Percentiles rank a stretch among this genome's conserved stretches.
Evolutionary conservation across 2,797 vertebrate species (phyloP).

Genomic region (Enteromius anoplus): DNA sequence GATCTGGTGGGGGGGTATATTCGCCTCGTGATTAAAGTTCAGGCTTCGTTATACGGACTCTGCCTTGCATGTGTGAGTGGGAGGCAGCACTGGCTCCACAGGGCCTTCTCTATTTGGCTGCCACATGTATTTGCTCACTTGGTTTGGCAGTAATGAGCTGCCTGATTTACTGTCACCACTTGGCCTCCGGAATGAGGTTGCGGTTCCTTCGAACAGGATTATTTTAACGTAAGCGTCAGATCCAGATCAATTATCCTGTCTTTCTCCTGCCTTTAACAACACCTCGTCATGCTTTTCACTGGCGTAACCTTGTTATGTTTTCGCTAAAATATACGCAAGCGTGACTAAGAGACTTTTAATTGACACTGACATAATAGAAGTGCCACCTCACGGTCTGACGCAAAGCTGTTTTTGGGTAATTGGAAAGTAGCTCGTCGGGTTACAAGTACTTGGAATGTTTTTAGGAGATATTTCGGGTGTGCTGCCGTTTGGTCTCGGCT

Average conservation of each 20-base stretch:
- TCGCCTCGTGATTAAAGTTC: constrained; percentile 75
- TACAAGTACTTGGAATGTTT: constrained; percentile 7
- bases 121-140: constrained; percentile 76
- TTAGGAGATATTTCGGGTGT: constrained; percentile 30
- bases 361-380: constrained; percentile 33
- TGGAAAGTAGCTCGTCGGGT: constrained; percentile 16
- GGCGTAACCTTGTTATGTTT: neutral
- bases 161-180: constrained; percentile 73
- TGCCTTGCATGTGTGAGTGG: constrained; percentile 62
- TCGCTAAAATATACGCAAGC: constrained; percentile 2
- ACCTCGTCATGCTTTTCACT: constrained; percentile 15
- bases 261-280: constrained; percentile 10
- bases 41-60: constrained; percentile 72
- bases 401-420: constrained; percentile 26
- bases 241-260: constrained; percentile 28
- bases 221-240: constrained; percentile 28
- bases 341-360: constrained; percentile 39
- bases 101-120: constrained; percentile 72
- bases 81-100: constrained; percentile 59
- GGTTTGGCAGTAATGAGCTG: constrained; percentile 77
- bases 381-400: constrained; percentile 13
- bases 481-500: constrained; percentile 62
- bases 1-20: constrained; percentile 63
- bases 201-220: constrained; percentile 39
- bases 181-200: constrained; percentile 48